These are phyloP conservation scores for Hippocampus kuda DNA, from an alignment of 2,797 vertebrate species.

Conservation along the genomic window DNA sequence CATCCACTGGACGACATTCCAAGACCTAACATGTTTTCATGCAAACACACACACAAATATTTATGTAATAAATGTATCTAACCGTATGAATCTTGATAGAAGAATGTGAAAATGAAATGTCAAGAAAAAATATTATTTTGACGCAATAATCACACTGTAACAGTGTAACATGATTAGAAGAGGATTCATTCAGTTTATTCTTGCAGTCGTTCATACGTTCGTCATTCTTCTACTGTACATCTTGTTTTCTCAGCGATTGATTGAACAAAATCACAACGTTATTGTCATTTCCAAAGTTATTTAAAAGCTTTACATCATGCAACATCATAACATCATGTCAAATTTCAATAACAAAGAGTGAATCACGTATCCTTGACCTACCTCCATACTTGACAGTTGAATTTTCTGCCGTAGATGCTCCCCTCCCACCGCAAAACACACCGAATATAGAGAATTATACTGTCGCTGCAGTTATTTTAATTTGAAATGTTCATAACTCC, in stretches of 20 bases:
- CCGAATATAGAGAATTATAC: neutral
- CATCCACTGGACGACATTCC: slow-evolving; percentile 1
- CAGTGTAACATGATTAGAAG: neutral
- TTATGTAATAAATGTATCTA: neutral
- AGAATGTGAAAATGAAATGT: neutral
- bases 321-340: neutral
- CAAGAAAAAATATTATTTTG: neutral
- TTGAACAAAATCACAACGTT: neutral
- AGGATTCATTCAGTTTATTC: neutral
- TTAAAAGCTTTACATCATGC: neutral
- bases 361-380: slow-evolving; percentile 39
- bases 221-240: neutral
- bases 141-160: neutral
- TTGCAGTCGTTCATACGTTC: neutral
- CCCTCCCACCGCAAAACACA: slow-evolving; percentile 7
- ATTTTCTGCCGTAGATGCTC: neutral
- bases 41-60: neutral
- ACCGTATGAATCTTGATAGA: neutral
- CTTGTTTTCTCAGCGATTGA: neutral
- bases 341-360: slow-evolving; percentile 3
- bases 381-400: slow-evolving; percentile 49
- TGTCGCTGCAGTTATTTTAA: neutral
- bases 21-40: neutral
- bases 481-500: slow-evolving; percentile 6
- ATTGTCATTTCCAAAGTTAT: neutral